Percentiles rank a stretch among this genome's conserved stretches.
Conservation (phyloP, 2,113 vertebrate genomes). For the Lepidothrix coronata region DNA sequence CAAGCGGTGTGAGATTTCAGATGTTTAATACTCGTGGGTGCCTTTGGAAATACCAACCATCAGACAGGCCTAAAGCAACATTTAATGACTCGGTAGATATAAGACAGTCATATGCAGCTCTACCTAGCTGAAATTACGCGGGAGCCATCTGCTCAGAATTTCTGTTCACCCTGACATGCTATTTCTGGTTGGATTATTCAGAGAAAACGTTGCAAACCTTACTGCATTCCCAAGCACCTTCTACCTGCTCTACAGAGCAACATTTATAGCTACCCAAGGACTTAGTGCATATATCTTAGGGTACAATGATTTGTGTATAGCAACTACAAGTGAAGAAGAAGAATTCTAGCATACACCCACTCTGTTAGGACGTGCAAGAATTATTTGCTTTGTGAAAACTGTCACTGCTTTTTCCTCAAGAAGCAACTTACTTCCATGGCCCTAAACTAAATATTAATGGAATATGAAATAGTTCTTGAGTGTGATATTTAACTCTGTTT, state of each 20-base stretch:
- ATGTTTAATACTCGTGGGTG: neutral
- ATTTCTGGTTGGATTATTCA: neutral
- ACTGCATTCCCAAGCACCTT: neutral
- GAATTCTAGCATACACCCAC: neutral
- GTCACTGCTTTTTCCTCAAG: neutral
- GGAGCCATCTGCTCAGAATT: neutral
- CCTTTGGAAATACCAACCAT: neutral
- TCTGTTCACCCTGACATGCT: neutral
- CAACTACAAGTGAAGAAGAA: neutral
- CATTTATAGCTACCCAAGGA: neutral
- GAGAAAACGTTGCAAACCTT: neutral
- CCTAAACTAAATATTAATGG: neutral
- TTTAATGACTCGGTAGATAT: neutral
- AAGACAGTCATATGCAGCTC: neutral
- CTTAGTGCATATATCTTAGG: neutral
- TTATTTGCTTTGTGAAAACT: neutral
- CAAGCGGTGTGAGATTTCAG: neutral
- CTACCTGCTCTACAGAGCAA: neutral
- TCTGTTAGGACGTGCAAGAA: neutral
- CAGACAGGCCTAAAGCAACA: neutral
- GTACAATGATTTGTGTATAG: neutral
- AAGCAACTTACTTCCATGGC: neutral
- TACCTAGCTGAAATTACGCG: neutral
- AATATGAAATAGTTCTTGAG: neutral
- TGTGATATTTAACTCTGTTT: neutral